Base-by-base conservation (phyloP, 2,113 vertebrate species). In the Lycaon pictus region DNA sequence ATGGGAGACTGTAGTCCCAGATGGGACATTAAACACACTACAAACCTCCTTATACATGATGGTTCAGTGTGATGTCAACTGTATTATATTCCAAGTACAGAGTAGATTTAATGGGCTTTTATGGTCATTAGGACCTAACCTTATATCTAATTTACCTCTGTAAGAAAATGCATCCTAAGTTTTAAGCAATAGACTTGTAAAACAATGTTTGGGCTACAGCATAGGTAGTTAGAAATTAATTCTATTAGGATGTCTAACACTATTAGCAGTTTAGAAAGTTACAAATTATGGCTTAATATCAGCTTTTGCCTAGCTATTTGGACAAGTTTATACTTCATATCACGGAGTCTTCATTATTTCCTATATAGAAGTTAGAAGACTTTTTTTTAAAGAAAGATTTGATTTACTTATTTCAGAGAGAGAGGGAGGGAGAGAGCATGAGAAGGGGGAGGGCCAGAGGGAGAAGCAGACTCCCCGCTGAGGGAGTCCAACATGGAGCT, bases 71-170 rank as follows among this genome's bases (percentile, higher is more conserved):
- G 55, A 35, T 91, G 88, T 69, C 55, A 55, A 79, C 77, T 92
- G 43, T 63, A 58, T 95, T 69, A 7, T 80, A 89, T 90, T 93
- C 92, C 60, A 77, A 65, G 22, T 90, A 67, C 55, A 82, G 69
- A 93, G n/a, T 74, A 25, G 51, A 82, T 90, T 90, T 93, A 67
- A 5, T 88, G 80, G 35, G 48, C 37, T 90, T 89, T 88, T 77
- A 32, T 92, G n/a, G 85, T 95, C 86, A 37, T 85, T 79, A 95
- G 55, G 8, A 56, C 55, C 85, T 63, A 72, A 84, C 8, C 4
- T 95, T 62, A 65, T 89, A 23, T 72, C 62, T 72, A 80, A 48
- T 80, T 58, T 90, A 89, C 29, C 22, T 85, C 35, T 72, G 2
- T 58, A 43, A 72, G 69, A 92, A 92, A 95, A 92, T 83, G 43